phyloP scores from a whole-genome alignment of 2,113 vertebrate species.

The Thalassarche chlororhynchos region DNA sequence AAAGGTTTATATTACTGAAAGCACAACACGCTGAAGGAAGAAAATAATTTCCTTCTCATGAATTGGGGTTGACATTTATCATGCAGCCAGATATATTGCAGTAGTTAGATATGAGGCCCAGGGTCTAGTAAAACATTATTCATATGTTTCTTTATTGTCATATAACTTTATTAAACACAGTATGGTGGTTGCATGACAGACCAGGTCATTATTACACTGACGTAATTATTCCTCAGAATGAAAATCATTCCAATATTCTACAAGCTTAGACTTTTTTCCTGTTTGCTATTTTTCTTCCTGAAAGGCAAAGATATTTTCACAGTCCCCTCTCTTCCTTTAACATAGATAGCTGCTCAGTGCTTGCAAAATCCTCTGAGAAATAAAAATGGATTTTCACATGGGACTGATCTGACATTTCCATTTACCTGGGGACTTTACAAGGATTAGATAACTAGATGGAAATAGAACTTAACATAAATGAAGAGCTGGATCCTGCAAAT shows the following conservation, averaged over 20 bases:
- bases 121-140: background rate
- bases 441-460: background rate
- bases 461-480: background rate
- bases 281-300: background rate
- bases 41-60: background rate
- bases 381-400: background rate
- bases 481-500: background rate
- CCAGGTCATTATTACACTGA: background rate
- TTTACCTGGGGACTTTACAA: background rate
- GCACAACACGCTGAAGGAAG: background rate
- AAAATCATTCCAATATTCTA: background rate
- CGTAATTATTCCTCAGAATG: background rate
- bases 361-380: background rate
- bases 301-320: background rate
- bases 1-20: background rate
- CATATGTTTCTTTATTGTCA: background rate
- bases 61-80: background rate
- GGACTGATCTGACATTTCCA: background rate
- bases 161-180: background rate
- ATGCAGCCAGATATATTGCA: background rate
- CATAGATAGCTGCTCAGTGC: background rate
- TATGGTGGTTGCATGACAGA: background rate
- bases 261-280: background rate
- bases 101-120: background rate
- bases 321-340: background rate